These are phyloP conservation scores for Columba janthina DNA, from an alignment of 2,113 vertebrate genomes.

Conservation along the genomic window DNA sequence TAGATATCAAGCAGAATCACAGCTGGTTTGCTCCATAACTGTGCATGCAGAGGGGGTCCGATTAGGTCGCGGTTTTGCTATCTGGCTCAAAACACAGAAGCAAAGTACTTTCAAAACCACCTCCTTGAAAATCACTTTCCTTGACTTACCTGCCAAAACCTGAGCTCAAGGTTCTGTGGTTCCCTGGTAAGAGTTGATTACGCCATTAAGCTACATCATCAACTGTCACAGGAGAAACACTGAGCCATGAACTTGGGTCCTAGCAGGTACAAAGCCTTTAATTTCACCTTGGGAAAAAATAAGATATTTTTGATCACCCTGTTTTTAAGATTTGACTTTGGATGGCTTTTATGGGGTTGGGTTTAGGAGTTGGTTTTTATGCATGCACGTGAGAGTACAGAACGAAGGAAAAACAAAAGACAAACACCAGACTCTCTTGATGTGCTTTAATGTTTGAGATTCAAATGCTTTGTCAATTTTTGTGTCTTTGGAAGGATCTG, in stretches of 20 bases:
- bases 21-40: neutral
- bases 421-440: neutral
- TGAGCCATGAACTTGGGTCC: constrained; percentile 26
- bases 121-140: neutral
- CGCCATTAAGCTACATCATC: neutral
- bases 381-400: neutral
- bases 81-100: neutral
- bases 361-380: neutral
- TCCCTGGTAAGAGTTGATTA: neutral
- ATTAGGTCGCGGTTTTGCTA: neutral
- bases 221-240: constrained; percentile 17
- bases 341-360: neutral
- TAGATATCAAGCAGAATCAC: accelerated
- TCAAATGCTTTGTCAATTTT: neutral
- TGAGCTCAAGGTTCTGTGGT: constrained; percentile 15
- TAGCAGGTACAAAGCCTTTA: constrained; percentile 15
- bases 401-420: neutral
- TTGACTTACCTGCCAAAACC: constrained; percentile 1
- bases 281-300: neutral
- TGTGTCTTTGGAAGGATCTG: neutral
- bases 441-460: neutral
- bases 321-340: neutral
- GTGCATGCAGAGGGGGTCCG: neutral
- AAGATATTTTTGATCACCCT: neutral
- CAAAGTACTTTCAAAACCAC: neutral